phyloP scores from a whole-genome alignment of 2,888 invertebrate species.

The Ariolimax columbianus region DNA sequence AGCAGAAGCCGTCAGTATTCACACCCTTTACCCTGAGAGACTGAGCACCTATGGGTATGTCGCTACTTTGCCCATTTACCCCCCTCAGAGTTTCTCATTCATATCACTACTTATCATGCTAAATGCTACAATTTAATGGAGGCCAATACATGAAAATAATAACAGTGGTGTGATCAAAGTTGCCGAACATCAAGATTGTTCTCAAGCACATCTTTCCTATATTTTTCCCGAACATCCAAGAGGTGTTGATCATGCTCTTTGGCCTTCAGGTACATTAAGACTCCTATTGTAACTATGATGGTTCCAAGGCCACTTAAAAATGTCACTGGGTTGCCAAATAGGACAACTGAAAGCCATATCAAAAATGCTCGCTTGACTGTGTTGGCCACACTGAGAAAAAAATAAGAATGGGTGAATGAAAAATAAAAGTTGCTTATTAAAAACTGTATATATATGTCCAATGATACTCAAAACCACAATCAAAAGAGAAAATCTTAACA shows the following conservation, averaged over 20 bases:
- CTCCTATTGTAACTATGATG: slow-evolving; percentile 84
- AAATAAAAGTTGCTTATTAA: neutral
- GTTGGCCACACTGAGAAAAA: slow-evolving; percentile 85
- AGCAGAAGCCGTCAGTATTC: no score
- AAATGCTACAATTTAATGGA: no score
- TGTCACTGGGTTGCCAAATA: slow-evolving; percentile 88
- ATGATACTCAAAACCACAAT: no score
- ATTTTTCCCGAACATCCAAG: slow-evolving; percentile 55
- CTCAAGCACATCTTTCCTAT: slow-evolving; percentile 37
- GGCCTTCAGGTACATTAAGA: slow-evolving; percentile 87
- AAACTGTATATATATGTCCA: no score
- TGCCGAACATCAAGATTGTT: slow-evolving; percentile 24
- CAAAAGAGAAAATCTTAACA: no score
- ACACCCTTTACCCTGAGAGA: no score
- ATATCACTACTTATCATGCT: no score
- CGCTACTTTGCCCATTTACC: no score
- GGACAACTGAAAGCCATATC: slow-evolving; percentile 87
- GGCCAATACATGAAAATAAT: no score
- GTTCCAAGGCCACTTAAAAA: slow-evolving; percentile 86
- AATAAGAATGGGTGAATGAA: neutral
- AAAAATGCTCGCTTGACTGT: slow-evolving; percentile 88
- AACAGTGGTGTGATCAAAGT: slow-evolving; percentile 22
- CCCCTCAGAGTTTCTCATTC: no score
- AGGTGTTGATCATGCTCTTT: slow-evolving; percentile 78
- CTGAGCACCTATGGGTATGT: no score